phyloP scores from a whole-genome alignment of 2,888 invertebrate genomes.

The Drosophila gaucha region DNA sequence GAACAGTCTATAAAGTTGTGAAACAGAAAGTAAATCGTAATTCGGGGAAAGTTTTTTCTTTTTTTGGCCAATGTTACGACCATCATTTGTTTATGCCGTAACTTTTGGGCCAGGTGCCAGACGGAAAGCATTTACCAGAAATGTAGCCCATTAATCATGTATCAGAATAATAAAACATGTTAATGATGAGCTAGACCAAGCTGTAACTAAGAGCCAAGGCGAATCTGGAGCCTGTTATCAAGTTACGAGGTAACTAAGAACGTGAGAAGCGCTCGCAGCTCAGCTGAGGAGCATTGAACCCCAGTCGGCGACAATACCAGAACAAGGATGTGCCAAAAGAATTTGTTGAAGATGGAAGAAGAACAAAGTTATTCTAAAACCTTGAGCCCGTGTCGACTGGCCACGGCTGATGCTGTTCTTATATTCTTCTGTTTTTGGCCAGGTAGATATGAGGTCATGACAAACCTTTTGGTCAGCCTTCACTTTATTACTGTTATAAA shows the following conservation, averaged over 20 bases:
- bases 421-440: not conserved
- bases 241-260: slow-evolving; percentile 12
- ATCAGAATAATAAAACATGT: slow-evolving; percentile 57
- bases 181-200: slow-evolving; percentile 56
- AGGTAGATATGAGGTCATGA: slow-evolving; percentile 32
- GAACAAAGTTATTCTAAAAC: slow-evolving; percentile 45
- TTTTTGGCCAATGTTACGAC: slow-evolving; percentile 12
- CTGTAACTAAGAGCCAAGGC: slow-evolving; percentile 38
- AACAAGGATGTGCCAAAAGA: slow-evolving; percentile 43
- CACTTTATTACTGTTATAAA: slow-evolving; percentile 77
- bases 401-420: not conserved
- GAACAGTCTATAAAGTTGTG: slow-evolving; percentile 44
- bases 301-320: slow-evolving; percentile 25
- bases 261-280: slow-evolving; percentile 50
- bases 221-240: slow-evolving; percentile 6
- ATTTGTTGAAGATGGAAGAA: slow-evolving; percentile 14
- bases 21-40: slow-evolving; percentile 77
- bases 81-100: slow-evolving; percentile 65
- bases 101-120: slow-evolving; percentile 42
- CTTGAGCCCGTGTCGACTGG: slow-evolving; percentile 62
- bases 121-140: slow-evolving; percentile 5
- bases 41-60: slow-evolving; percentile 64
- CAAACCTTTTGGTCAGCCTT: slow-evolving; percentile 42
- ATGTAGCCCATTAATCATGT: slow-evolving; percentile 66
- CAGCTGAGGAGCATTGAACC: slow-evolving; percentile 60